Conservation (phyloP, 2,113 vertebrate genomes). For the Heterocephalus glaber region DNA sequence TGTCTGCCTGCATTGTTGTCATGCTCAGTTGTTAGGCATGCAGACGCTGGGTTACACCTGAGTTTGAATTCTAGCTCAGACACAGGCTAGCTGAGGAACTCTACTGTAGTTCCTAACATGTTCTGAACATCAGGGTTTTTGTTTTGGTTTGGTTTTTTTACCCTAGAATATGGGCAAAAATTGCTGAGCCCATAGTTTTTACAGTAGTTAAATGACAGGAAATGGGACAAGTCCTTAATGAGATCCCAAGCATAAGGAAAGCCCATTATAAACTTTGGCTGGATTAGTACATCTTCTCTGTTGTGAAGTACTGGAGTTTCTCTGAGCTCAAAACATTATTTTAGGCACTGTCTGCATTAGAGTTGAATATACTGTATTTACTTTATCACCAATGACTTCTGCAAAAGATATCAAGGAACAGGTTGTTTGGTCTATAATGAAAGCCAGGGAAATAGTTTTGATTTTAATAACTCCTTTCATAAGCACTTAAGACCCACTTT, state of each 20-base stretch:
- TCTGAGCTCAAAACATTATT: conserved; percentile 31
- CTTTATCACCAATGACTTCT: conserved; percentile 45
- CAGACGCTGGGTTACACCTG: neutral
- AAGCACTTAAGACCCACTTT: neutral
- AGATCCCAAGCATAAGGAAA: neutral
- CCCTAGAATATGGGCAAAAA: neutral
- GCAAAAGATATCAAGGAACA: neutral
- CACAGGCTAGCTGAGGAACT: neutral
- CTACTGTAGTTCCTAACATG: neutral
- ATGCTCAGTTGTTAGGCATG: neutral
- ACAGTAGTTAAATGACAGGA: neutral
- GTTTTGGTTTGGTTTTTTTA: neutral
- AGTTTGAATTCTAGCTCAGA: neutral
- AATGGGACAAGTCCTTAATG: neutral
- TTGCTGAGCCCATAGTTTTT: neutral
- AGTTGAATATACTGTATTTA: neutral
- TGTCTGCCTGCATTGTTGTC: neutral
- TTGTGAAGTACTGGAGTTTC: neutral
- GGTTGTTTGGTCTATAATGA: conserved; percentile 47
- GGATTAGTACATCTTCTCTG: neutral
- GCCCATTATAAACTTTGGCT: neutral
- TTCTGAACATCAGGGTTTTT: neutral
- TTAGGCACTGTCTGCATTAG: neutral
- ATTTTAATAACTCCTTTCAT: conserved; percentile 51
- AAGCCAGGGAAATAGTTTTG: neutral